phyloP scores from a whole-genome alignment of 2,113 vertebrate species.

The Semnornis frantzii region DNA sequence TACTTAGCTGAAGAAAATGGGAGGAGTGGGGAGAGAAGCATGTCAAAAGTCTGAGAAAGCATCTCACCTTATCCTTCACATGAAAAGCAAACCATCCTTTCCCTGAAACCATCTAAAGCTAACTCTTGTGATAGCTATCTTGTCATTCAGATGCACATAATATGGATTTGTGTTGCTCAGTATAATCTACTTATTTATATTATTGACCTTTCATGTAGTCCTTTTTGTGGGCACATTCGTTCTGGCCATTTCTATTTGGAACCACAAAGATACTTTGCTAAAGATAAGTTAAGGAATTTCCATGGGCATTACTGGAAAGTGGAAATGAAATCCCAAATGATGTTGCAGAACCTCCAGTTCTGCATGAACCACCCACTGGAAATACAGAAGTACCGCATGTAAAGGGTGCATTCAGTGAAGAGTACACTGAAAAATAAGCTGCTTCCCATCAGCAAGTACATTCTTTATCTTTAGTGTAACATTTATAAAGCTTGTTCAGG shows the following conservation, averaged over 20 bases:
- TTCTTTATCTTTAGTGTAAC: constrained; percentile 6
- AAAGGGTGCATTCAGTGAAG: neutral
- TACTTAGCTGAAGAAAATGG: neutral
- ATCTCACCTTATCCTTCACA: neutral
- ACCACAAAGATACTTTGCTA: neutral
- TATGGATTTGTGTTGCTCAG: neutral
- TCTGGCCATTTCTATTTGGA: neutral
- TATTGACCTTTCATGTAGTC: neutral
- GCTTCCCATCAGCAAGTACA: constrained; percentile 44
- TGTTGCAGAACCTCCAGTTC: neutral
- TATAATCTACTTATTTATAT: neutral
- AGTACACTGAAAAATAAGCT: constrained; percentile 23
- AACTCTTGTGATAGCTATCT: neutral
- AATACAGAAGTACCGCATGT: neutral
- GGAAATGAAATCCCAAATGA: neutral
- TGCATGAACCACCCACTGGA: neutral
- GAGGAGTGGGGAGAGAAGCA: no score
- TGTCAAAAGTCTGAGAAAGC: neutral
- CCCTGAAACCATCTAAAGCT: neutral
- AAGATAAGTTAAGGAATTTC: neutral
- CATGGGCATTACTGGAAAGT: neutral
- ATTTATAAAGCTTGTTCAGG: constrained; percentile 43
- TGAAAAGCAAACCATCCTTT: neutral
- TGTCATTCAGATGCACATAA: neutral
- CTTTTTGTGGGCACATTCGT: neutral